Base-by-base conservation (phyloP, 2,797 vertebrate species). In the Peromyscus eremicus region DNA sequence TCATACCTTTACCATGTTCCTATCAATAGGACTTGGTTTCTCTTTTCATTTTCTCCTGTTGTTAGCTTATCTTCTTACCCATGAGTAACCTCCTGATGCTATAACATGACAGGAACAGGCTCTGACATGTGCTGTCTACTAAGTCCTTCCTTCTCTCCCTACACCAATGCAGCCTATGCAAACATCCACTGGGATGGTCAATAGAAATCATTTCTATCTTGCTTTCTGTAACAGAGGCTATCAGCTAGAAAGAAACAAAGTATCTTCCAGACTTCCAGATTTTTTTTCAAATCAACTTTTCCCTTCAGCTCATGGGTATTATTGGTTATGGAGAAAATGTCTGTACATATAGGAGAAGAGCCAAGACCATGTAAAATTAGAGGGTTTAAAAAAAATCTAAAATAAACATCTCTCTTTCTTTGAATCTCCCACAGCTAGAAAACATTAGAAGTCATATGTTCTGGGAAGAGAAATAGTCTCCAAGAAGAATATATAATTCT, bases 361-460 rank as follows among this genome's bases (percentile, higher is more conserved):
- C 81, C 64, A 80, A 70, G 52, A 71, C 13, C 29, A 21, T 81
- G 73, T 66, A 68, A 94, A 89, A 93, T 34, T 89, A 49, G 83
- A 93, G 93, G 16, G 5, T 49, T 91, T 25, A 52, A 92, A 82
- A 52, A 82, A 52, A 57, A 73, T 49, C 46, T 85, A 80, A 96
- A 97, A 98, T 96, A 94, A 70, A 32, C 9, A 52, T 94, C 94
- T 90, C 12, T 93, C 55, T 90, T 12, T 93, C 55, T 92, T 83
- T 89, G 49, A 52, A 52, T 52, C 64, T 97, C 34, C 83, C 43
- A 91, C 94, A 96, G 73, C 40, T 91, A 97, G 94, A 96, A 97
- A 92, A 88, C 0, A 68, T 46, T 89, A 57, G 60, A 84, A 92
- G 60, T 89, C 95, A 95, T 87, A 94, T 96, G 34, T 40, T 68